Evolutionary conservation across 2,797 vertebrate genomes (phyloP).

Genomic region (Orestias chungarensis): DNA sequence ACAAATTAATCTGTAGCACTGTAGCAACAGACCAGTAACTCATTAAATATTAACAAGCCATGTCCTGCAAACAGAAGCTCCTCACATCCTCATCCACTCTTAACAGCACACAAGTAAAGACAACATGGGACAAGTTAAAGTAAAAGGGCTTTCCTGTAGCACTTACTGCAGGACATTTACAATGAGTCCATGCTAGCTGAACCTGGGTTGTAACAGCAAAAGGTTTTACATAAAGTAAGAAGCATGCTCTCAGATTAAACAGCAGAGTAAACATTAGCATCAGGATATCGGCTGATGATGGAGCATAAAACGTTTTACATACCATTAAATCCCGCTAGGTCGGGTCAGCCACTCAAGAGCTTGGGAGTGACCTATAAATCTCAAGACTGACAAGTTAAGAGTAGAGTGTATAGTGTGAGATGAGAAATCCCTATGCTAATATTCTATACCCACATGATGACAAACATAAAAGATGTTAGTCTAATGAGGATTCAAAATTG

Average conservation of each 20-base stretch:
- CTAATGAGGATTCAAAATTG: neutral
- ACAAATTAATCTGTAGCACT: constrained; percentile 25
- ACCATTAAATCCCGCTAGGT: constrained; percentile 40
- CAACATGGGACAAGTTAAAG: constrained; percentile 8
- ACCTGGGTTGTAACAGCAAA: constrained; percentile 5
- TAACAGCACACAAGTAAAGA: neutral
- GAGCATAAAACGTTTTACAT: constrained; percentile 49
- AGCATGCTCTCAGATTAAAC: constrained; percentile 51
- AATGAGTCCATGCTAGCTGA: neutral
- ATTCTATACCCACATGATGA: constrained; percentile 35
- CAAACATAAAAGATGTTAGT: neutral
- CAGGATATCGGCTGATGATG: constrained; percentile 42
- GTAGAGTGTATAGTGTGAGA: constrained; percentile 40
- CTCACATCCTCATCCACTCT: neutral
- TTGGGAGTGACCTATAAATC: constrained; percentile 62
- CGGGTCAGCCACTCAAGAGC: constrained; percentile 59
- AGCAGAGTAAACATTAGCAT: constrained; percentile 51
- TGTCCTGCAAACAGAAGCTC: constrained; percentile 10
- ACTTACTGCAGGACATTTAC: neutral
- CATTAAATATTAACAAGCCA: constrained; percentile 40
- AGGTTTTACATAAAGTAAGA: constrained; percentile 18
- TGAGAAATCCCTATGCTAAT: constrained; percentile 56
- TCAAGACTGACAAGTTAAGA: constrained; percentile 49
- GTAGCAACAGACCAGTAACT: constrained; percentile 16
- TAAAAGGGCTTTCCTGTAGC: neutral